Conservation (phyloP, 2,888 invertebrate genomes). For the Hylaea fasciaria region DNA sequence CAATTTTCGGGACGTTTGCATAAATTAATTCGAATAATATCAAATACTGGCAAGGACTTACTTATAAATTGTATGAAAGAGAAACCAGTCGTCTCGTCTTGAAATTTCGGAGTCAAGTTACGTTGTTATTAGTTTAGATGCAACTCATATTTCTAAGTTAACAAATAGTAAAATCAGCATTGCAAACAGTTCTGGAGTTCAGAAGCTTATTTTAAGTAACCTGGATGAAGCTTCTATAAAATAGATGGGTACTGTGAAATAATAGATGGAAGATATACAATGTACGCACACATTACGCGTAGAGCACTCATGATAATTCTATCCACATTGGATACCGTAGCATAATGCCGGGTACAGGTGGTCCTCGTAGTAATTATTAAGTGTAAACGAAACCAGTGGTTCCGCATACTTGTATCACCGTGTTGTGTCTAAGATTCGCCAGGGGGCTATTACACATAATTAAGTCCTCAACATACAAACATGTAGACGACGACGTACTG, state of each 20-base stretch:
- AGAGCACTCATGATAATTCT: neutral
- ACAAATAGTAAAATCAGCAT: no score
- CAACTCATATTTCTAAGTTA: no score
- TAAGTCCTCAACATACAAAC: conserved; percentile 38
- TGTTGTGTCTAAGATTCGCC: conserved; percentile 49
- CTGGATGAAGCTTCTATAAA: no score
- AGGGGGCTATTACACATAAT: conserved; percentile 43
- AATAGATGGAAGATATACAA: no score
- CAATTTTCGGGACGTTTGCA: neutral
- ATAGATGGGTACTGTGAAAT: no score
- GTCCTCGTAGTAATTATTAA: conserved; percentile 10
- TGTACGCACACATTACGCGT: no score
- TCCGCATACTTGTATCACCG: conserved; percentile 31
- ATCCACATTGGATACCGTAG: neutral
- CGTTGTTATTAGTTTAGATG: no score
- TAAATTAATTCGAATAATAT: neutral
- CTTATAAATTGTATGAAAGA: no score
- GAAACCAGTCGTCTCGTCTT: no score
- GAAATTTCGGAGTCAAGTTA: no score
- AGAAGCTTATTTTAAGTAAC: no score
- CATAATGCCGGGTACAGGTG: conserved; percentile 15
- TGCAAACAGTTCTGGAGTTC: no score
- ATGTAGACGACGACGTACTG: conserved; percentile 45
- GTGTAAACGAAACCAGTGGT: conserved; percentile 24
- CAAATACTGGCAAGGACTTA: neutral